These are phyloP conservation scores for Megalurothrips usitatus DNA, from an alignment of 2,888 invertebrate species.

Conservation along the genomic window DNA sequence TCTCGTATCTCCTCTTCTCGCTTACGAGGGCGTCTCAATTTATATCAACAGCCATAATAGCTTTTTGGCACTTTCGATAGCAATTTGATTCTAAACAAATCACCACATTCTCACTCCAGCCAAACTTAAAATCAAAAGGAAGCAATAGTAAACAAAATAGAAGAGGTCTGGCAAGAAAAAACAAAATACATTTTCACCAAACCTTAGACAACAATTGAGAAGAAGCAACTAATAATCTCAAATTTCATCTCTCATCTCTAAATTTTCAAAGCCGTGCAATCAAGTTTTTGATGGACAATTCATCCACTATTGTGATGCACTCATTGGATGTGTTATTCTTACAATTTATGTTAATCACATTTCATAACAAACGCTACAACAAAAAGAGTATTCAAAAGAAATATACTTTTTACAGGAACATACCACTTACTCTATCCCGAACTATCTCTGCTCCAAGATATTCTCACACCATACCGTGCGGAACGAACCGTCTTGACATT, in stretches of 20 bases:
- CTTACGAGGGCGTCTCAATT: too few relatives aligned
- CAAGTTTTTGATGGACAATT: not conserved
- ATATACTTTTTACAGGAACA: constrained; percentile 26
- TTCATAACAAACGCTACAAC: constrained; percentile 25
- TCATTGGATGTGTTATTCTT: not conserved
- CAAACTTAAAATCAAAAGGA: not conserved
- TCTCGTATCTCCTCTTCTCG: too few relatives aligned
- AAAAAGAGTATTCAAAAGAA: constrained; percentile 25
- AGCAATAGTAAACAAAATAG: not conserved
- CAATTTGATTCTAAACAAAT: not conserved
- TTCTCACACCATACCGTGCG: too few relatives aligned
- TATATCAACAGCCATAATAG: not conserved
- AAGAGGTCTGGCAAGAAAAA: not conserved
- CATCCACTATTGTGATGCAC: constrained; percentile 5
- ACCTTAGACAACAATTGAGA: not conserved
- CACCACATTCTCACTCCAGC: not conserved
- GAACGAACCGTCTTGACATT: not conserved
- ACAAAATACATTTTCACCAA: not conserved
- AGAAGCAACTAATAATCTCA: not conserved
- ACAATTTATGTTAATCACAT: constrained; percentile 24
- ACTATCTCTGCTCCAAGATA: too few relatives aligned
- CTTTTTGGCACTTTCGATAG: constrained; percentile 19
- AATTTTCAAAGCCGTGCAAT: constrained; percentile 12
- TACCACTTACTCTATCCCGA: not conserved
- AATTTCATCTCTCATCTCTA: not conserved